Evolutionary conservation across 2,797 vertebrate genomes (phyloP).

Genomic region (Micropoecilia bifurca): DNA sequence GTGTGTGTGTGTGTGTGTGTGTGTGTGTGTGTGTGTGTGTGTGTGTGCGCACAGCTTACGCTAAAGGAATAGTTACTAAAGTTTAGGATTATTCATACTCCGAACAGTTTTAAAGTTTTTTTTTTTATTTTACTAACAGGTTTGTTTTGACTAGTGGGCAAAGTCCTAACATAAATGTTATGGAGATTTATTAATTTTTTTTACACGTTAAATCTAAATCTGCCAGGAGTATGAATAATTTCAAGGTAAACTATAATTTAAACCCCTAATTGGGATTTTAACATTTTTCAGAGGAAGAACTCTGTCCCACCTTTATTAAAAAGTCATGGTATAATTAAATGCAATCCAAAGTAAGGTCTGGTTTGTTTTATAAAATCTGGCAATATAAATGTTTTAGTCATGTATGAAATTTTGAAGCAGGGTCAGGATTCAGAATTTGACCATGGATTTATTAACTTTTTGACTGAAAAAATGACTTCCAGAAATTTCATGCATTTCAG

Average conservation of each 20-base stretch:
- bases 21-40: too few relatives aligned
- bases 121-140: background rate
- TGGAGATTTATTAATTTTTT: background rate
- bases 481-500: background rate
- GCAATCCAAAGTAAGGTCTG: background rate
- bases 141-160: background rate
- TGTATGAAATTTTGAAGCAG: too few relatives aligned
- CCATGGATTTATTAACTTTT: background rate
- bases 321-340: background rate
- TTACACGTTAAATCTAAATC: background rate
- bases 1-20: too few relatives aligned
- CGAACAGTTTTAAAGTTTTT: background rate
- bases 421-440: background rate
- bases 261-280: background rate
- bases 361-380: too few relatives aligned
- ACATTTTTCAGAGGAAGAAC: background rate
- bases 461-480: background rate
- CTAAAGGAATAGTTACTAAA: constrained; percentile 16
- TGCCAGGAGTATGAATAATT: background rate
- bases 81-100: background rate
- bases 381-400: too few relatives aligned
- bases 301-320: background rate
- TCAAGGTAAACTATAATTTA: background rate
- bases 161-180: background rate
- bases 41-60: background rate